Evolutionary conservation across 2,113 vertebrate species (phyloP).

Genomic region (Alaudala cheleensis): DNA sequence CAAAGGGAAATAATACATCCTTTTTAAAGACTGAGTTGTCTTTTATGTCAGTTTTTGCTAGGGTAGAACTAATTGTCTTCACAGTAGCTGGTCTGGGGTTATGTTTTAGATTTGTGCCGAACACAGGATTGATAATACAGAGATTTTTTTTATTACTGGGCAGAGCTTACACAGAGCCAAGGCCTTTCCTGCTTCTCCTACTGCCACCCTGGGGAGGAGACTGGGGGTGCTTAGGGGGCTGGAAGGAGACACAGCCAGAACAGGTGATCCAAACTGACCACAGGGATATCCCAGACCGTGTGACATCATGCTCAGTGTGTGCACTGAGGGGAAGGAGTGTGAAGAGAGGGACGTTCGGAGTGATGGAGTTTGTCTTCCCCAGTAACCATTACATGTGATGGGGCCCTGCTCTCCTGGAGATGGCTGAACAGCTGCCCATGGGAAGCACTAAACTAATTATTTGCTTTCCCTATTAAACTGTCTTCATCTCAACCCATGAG

Average conservation of each 20-base stretch:
- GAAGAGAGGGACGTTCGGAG: rapidly evolving
- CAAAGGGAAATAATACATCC: not conserved
- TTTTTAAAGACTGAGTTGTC: not conserved
- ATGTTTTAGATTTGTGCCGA: not conserved
- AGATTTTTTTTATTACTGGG: not conserved
- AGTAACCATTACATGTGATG: no score
- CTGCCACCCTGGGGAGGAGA: rapidly evolving
- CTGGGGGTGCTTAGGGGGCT: not conserved
- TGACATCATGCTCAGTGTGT: not conserved
- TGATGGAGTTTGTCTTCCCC: not conserved
- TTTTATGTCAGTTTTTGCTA: not conserved
- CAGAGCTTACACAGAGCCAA: not conserved
- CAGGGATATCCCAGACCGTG: not conserved
- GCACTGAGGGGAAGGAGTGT: not conserved
- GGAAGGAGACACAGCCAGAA: not conserved
- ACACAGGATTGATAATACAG: not conserved
- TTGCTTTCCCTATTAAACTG: not conserved
- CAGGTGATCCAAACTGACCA: not conserved
- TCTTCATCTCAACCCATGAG: not conserved
- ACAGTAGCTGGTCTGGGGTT: not conserved
- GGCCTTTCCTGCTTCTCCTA: not conserved
- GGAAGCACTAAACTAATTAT: not conserved
- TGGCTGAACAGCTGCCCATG: not conserved
- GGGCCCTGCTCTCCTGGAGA: not conserved
- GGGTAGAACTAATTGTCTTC: not conserved